Base-by-base conservation (phyloP, 1,140 invertebrate genomes). In the Muscidifurax raptorellus region DNA sequence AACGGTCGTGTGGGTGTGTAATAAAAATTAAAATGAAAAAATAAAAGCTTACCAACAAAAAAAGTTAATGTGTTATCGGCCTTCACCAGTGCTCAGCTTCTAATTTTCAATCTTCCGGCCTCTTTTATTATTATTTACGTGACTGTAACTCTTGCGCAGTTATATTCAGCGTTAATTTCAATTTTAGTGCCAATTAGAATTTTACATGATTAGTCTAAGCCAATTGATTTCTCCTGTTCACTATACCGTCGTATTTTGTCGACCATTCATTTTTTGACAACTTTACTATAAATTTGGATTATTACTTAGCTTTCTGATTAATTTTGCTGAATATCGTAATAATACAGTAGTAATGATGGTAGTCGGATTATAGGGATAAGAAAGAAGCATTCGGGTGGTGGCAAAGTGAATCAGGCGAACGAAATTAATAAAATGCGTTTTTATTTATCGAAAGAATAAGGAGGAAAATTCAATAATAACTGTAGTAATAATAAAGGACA, bases 1-100 rank as follows among this genome's bases (percentile, higher is more conserved):
- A 75, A 69, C 27, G 83, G 4, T 72, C 27, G 80, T 66, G 40
- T 72, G 18, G 7, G 27, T 69, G 64, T 69, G 78, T 80, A 13
- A 59, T 22, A 87, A 84, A 85, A 82, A 88, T 52, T 84, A 75
- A 86, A 86, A 87, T 86, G 32, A 82, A 87, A 78, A 85, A 89
- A 90, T 72, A 87, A 89, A 90, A 82, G 90, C 91, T 93, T 93
- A 93, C 92, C 92, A 91, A 92, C 87, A 88, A 90, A 90, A 90
- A 90, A 89, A 81, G 90, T 92, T 92, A 93, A 91, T 89, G 87
- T 90, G 89, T 92, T 92, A 92, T 92, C 90, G 89, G 89, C 90
- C 91, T 86, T 90, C 90, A 91, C 89, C 91, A 88, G 87, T 85
- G 88, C 87, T 85, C 78, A 88, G 67, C 76, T 87, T 79, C 72